phyloP scores from a whole-genome alignment of 1,140 invertebrate genomes.

The Pachyrhynchus sulphureomaculatus region DNA sequence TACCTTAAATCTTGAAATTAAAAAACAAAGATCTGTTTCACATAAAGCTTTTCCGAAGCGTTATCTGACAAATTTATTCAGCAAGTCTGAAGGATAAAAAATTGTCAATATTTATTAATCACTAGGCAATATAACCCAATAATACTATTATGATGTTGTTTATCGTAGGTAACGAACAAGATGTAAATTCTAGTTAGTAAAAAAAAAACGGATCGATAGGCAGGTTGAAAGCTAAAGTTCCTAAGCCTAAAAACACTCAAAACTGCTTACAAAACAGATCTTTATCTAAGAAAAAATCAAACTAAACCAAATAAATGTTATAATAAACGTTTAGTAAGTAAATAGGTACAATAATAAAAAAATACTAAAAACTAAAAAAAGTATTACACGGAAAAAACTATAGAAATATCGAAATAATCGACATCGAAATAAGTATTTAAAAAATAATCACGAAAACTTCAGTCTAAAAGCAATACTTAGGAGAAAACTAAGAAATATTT shows the following conservation, averaged over 20 bases:
- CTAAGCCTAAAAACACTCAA: too few relatives aligned
- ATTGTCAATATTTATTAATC: too few relatives aligned
- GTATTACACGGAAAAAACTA: constrained; percentile 14
- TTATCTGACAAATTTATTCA: too few relatives aligned
- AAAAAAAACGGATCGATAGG: too few relatives aligned
- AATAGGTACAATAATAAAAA: constrained; percentile 23
- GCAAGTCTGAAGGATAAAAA: too few relatives aligned
- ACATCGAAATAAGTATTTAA: constrained; percentile 18
- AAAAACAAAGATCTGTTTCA: not conserved
- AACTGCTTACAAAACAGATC: not conserved
- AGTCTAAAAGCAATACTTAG: constrained; percentile 43
- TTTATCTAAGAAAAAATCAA: not conserved
- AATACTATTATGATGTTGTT: too few relatives aligned
- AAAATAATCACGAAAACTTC: constrained; percentile 36
- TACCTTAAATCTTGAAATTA: constrained; percentile 2
- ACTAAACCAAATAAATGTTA: constrained; percentile 11
- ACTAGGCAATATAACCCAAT: too few relatives aligned
- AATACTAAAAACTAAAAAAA: constrained; percentile 27
- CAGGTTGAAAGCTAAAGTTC: too few relatives aligned
- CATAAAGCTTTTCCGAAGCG: too few relatives aligned
- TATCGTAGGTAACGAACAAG: too few relatives aligned
- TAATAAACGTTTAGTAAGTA: constrained; percentile 20
- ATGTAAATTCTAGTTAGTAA: too few relatives aligned
- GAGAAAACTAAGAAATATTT: constrained; percentile 29
- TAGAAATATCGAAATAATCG: constrained; percentile 7